Evolutionary conservation across 2,113 vertebrate species (phyloP).

Genomic region (Balaenoptera acutorostrata): DNA sequence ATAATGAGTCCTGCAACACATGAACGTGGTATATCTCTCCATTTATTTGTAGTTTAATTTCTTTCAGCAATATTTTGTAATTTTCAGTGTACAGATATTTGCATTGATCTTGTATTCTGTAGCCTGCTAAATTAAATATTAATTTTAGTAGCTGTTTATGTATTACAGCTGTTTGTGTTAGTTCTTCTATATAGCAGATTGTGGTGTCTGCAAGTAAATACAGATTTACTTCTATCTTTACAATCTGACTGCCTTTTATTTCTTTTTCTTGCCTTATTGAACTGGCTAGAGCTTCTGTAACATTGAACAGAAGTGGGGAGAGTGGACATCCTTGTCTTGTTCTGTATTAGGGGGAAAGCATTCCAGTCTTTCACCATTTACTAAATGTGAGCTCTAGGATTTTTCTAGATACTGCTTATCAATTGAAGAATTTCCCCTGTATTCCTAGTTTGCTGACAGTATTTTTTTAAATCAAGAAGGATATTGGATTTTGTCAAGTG

Average conservation of each 20-base stretch:
- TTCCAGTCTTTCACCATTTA: background rate
- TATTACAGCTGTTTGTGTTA: background rate
- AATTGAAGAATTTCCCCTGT: background rate
- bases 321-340: background rate
- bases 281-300: background rate
- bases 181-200: background rate
- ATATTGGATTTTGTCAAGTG: background rate
- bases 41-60: background rate
- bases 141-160: background rate
- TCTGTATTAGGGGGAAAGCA: background rate
- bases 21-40: background rate
- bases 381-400: background rate
- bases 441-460: background rate
- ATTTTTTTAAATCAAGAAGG: background rate
- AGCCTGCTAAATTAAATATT: background rate
- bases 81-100: background rate
- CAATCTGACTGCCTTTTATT: background rate
- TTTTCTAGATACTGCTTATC: background rate
- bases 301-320: background rate
- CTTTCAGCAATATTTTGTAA: background rate
- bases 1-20: background rate
- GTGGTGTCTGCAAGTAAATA: background rate
- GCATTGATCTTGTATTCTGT: background rate
- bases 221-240: background rate
- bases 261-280: background rate